Percentiles rank a stretch among this genome's conserved stretches.
Evolutionary conservation across 2,113 vertebrate genomes (phyloP).

Genomic region (Chaetops frenatus): DNA sequence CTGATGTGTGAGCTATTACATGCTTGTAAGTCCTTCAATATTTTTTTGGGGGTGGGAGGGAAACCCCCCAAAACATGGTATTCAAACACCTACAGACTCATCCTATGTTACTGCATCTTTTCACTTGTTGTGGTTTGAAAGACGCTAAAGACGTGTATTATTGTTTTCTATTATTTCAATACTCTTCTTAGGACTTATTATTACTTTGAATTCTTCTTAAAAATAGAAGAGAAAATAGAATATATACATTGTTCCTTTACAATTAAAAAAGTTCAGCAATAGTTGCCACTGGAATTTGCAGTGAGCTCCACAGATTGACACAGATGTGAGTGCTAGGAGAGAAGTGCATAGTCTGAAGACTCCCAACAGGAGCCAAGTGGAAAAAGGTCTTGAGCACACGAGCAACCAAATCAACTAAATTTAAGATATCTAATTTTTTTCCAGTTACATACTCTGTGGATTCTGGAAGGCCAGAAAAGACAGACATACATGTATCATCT

Average conservation of each 20-base stretch:
- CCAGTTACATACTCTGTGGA: neutral
- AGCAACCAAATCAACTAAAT: neutral
- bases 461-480: neutral
- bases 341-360: neutral
- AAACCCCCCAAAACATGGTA: fast-evolving
- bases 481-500: neutral
- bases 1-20: neutral
- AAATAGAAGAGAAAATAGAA: neutral
- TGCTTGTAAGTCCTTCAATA: neutral
- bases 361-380: neutral
- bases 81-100: neutral
- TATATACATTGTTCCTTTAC: neutral
- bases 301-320: neutral
- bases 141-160: neutral
- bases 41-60: too few relatives aligned
- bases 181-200: neutral
- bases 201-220: neutral
- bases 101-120: neutral
- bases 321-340: neutral
- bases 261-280: neutral
- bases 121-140: too few relatives aligned
- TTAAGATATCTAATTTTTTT: neutral
- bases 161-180: neutral
- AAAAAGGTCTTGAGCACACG: neutral
- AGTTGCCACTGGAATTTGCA: neutral